A percentile compares a stretch with the other conserved stretches of the same genome.
phyloP scores from a whole-genome alignment of 2,888 invertebrate species.

The Eristalinus aeneus region DNA sequence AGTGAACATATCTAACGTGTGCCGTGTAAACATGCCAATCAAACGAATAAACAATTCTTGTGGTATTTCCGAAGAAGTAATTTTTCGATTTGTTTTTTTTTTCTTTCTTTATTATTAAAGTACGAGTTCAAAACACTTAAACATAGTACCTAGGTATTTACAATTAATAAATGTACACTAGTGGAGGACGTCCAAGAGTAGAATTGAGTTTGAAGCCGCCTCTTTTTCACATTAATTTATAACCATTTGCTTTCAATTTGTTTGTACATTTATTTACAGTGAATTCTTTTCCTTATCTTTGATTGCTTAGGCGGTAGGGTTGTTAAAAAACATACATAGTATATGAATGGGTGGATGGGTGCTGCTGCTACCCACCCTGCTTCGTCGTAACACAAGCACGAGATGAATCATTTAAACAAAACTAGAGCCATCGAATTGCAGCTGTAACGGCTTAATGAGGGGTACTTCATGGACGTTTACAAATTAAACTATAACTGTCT shows the following conservation, averaged over 20 bases:
- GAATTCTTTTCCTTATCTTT: constrained; percentile 51
- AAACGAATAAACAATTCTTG: constrained; percentile 9
- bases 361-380: background rate
- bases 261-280: constrained; percentile 69
- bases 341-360: background rate
- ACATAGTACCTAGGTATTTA: constrained; percentile 54
- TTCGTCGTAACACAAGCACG: background rate
- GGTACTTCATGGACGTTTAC: constrained; percentile 27
- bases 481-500: constrained; percentile 29
- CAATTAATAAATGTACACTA: constrained; percentile 58
- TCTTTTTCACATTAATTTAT: constrained; percentile 32
- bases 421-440: background rate
- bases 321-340: constrained; percentile 14
- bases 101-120: constrained; percentile 57
- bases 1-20: constrained; percentile 15
- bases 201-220: constrained; percentile 41
- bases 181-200: constrained; percentile 31
- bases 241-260: background rate
- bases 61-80: constrained; percentile 30
- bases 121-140: constrained; percentile 67
- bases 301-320: constrained; percentile 39
- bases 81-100: constrained; percentile 4
- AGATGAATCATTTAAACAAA: constrained; percentile 3
- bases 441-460: background rate
- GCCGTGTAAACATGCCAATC: background rate